Evolutionary conservation across 1,140 invertebrate species (phyloP), one percentile per base, ranked within the genome.

Genomic region (Dendroctonus ponderosae): DNA sequence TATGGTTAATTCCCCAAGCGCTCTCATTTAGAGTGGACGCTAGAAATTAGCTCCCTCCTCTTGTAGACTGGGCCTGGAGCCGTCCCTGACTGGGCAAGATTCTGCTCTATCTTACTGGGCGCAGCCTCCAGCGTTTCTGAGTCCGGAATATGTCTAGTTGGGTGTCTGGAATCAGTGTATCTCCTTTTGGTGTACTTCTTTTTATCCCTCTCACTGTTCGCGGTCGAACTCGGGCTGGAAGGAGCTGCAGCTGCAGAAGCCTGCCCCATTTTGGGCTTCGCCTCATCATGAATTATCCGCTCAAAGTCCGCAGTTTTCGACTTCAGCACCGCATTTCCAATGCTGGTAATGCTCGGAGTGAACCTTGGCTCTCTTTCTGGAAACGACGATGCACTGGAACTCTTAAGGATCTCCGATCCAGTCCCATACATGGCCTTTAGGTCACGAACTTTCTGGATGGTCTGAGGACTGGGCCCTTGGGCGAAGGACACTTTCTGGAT

Each of bases 41-140:
- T 92, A 5, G 91, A 88, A 72, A 92, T 93, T 38, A 93, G 79
- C 77, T 92, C 90, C 54, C 89, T 85, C 49, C 91, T 82, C 77
- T 92, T 92, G 83, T 91, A 92, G 3, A 91, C 83, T 15, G 83
- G 83, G 79, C 81, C 38, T 71, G 70, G 7, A 26, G 74, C 66
- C n/a, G 48, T 11, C 43, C 53, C 54, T 7, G 72, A 70, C 11
- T 73, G 64, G 0, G 75, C 68, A 8, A 60, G 37, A 26, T 8
- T 74, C 67, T 41, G 62, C 66, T 69, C 74, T 38, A 64, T 57
- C 58, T 71, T 77, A 57, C 42, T 71, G n/a, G 63, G 68, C 11
- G 63, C 57, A 15, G 57, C 60, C 14, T 79, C 78, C 51, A 83
- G 71, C 38, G 80, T 81, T 43, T 86, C 80, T 11, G 81, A 77